Evolutionary conservation across 53 echinoderm and acorn worm species (phyloP), one percentile per base, ranked within the genome.

Genomic region (Crossaster papposus): DNA sequence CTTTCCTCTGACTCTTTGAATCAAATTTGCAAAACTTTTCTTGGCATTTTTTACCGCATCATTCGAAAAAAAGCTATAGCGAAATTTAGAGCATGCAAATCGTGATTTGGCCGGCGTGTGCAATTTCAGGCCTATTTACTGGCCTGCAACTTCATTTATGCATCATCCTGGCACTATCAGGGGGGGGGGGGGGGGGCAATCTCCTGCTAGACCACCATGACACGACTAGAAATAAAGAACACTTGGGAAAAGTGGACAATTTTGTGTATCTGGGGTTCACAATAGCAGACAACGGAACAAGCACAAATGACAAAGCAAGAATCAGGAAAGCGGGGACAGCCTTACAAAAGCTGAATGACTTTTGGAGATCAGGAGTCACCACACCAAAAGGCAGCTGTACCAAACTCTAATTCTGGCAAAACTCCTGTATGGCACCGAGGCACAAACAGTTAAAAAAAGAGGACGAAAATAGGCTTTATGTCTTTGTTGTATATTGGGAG

Each of bases 301-400:
- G 51, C 11, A 12, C 38, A 78, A 44, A 78, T 0, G 38, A 51
- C 51, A 78, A 29, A 77, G 44, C 78, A 37, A 24, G 51, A 78
- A 26, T 78, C 51, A 51, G 30, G 26, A 78, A 78, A 78, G 78
- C 44, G 26, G 28, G 51, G 78, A 5, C 26, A 78, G 51, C 78
- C 12, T 51, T 51, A 17, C 44, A 78, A 78, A 24, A 33, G 18
- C 78, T 51, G 24, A 78, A 38, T 2, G 26, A 78, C 14, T 34
- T 78, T 13, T 78, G 78, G 78, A 38, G 26, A 38, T 37, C 51
- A 3, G 26, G 50, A 78, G 33, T 13, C 30, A 78, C 52, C 78
- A 78, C n/a, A 44, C 51, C 14, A 78, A 51, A n/a, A 51, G 44
- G 78, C 30, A 78, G 33, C 78, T 24, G 14, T 78, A 78, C 30